These are phyloP conservation scores for Eupelmus urozonus DNA, from an alignment of 2,888 invertebrate species.

Conservation along the genomic window DNA sequence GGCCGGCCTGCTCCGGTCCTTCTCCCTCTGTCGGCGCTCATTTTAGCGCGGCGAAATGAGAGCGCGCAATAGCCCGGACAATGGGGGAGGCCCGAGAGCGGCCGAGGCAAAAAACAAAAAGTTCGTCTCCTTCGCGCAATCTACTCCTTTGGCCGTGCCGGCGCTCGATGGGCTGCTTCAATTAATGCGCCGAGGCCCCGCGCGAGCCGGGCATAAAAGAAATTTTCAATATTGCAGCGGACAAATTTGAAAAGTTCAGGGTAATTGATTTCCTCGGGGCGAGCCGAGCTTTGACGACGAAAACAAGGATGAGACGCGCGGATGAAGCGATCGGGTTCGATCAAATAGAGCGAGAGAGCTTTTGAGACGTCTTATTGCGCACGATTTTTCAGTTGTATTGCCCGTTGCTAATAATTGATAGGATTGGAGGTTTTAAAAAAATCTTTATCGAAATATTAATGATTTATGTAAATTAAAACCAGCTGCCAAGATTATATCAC, in stretches of 20 bases:
- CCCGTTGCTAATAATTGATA: too few species aligned
- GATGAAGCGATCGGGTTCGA: background rate
- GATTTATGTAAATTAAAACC: too few species aligned
- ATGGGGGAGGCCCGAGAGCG: constrained; percentile 65
- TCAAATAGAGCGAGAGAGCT: too few species aligned
- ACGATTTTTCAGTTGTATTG: too few species aligned
- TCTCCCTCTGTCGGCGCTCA: constrained; percentile 55
- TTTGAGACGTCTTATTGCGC: too few species aligned
- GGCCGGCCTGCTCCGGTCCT: too few species aligned
- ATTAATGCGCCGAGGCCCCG: background rate
- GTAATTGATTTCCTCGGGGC: constrained; percentile 71
- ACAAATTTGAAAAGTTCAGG: constrained; percentile 77
- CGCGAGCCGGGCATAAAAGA: constrained; percentile 68
- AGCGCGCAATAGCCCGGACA: constrained; percentile 64
- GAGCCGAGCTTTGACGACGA: background rate
- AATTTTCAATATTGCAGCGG: constrained; percentile 77
- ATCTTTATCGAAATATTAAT: too few species aligned
- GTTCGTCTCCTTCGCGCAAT: constrained; percentile 58
- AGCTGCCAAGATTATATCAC: too few species aligned
- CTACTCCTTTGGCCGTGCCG: constrained; percentile 62
- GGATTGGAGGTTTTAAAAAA: too few species aligned
- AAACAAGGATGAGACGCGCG: constrained; percentile 37
- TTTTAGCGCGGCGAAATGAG: constrained; percentile 61
- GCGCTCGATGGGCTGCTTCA: constrained; percentile 56
- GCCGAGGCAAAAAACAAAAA: constrained; percentile 72